Conservation (phyloP, 2,888 invertebrate genomes). For the Dorcus parallelipipedus region DNA sequence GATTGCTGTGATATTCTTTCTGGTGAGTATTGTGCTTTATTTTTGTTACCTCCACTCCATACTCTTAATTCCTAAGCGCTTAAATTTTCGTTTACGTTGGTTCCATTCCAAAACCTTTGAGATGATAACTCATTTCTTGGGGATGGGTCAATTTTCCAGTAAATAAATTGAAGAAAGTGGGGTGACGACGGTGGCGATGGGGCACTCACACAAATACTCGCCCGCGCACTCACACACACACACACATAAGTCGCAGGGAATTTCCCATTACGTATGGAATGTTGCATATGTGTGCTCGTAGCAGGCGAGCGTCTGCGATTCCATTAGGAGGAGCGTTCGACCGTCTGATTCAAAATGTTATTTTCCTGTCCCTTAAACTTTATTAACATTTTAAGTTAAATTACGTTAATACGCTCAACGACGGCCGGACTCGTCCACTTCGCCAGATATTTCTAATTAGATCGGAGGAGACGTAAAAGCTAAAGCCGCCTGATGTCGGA, state of each 20-base stretch:
- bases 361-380: constrained; percentile 25
- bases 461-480: not conserved
- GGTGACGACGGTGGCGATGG: no score
- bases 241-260: constrained; percentile 10
- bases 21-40: no score
- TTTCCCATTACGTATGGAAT: constrained; percentile 26
- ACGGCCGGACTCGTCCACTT: constrained; percentile 8
- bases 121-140: no score
- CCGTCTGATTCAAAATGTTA: constrained; percentile 24
- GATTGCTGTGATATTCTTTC: no score
- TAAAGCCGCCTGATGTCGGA: not conserved
- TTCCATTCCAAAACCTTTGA: no score
- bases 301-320: constrained; percentile 8
- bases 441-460: constrained; percentile 1
- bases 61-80: no score
- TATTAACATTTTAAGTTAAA: constrained; percentile 28
- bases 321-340: constrained; percentile 19
- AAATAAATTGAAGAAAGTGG: no score
- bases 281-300: constrained; percentile 16
- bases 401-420: constrained; percentile 18
- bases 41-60: no score
- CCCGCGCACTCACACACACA: no score
- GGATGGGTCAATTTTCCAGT: no score
- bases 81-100: no score
- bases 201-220: no score